These are phyloP conservation scores for Anticlea derivata DNA, from an alignment of 2,888 invertebrate species.

Conservation along the genomic window DNA sequence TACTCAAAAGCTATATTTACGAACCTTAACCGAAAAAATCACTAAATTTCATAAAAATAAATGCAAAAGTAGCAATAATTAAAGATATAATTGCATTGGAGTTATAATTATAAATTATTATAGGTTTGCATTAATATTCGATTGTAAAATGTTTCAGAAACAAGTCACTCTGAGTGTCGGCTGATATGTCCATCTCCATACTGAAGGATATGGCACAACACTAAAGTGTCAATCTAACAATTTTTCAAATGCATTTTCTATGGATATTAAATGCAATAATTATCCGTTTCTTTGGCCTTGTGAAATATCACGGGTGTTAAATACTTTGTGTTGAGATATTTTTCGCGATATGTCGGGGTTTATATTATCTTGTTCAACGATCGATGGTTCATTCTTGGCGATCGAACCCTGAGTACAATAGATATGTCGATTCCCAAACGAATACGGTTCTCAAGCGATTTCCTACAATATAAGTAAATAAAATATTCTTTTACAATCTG, in stretches of 20 bases:
- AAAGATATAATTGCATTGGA: conserved; percentile 43
- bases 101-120: conserved; percentile 29
- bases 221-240: conserved; percentile 31
- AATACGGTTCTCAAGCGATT: conserved; percentile 72
- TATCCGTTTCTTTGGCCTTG: conserved; percentile 78
- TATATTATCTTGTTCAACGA: conserved; percentile 4
- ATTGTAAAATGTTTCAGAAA: conserved; percentile 41
- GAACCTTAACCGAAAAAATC: conserved; percentile 56
- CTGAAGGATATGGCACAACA: conserved; percentile 61
- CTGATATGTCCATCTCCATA: conserved; percentile 53
- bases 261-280: conserved; percentile 67
- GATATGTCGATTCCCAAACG: conserved; percentile 71
- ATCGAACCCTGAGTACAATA: conserved; percentile 56
- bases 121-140: conserved; percentile 44
- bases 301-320: conserved; percentile 80
- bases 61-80: conserved; percentile 62
- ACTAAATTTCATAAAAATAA: conserved; percentile 68
- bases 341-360: conserved; percentile 74
- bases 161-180: conserved; percentile 54
- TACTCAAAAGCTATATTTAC: conserved; percentile 56
- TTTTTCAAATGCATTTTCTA: conserved; percentile 39
- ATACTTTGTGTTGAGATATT: conserved; percentile 65
- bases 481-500: conserved; percentile 79
- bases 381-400: not conserved
- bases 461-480: conserved; percentile 79